Conservation (phyloP, 2,888 invertebrate genomes). For the Monoplex corrugatus region DNA sequence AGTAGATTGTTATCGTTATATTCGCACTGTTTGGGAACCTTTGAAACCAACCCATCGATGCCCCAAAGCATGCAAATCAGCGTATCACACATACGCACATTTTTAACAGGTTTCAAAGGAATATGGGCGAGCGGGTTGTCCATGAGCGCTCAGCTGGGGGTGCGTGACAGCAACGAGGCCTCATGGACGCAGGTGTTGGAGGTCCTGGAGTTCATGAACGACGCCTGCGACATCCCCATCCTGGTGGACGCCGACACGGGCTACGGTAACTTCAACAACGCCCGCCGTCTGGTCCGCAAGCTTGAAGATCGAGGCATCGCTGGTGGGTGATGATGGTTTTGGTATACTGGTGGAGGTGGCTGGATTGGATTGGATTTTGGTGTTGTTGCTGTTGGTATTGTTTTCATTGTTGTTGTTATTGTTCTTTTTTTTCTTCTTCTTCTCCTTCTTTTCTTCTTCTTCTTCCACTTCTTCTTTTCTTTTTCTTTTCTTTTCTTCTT, state of each 20-base stretch:
- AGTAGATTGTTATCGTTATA: too few relatives aligned
- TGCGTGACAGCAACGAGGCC: slow-evolving; percentile 82
- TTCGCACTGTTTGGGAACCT: too few relatives aligned
- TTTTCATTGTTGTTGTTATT: neutral
- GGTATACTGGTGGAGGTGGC: neutral
- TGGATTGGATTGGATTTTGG: neutral
- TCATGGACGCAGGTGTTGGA: slow-evolving; percentile 83
- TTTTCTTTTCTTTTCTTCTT: too few relatives aligned
- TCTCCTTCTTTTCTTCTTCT: too few relatives aligned
- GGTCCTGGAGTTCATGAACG: slow-evolving; percentile 82
- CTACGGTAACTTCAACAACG: slow-evolving; percentile 83
- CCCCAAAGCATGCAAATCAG: too few relatives aligned
- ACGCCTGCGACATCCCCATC: slow-evolving; percentile 81
- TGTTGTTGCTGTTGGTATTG: neutral
- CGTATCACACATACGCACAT: neutral
- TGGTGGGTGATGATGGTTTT: slow-evolving; percentile 67
- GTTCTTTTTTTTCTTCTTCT: too few relatives aligned
- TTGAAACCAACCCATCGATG: too few relatives aligned
- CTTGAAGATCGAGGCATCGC: slow-evolving; percentile 82
- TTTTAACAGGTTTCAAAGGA: slow-evolving; percentile 75
- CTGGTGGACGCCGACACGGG: slow-evolving; percentile 83
- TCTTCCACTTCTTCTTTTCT: too few relatives aligned
- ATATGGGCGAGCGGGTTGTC: slow-evolving; percentile 83
- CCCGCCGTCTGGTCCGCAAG: slow-evolving; percentile 81
- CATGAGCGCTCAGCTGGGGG: slow-evolving; percentile 82